phyloP scores from a whole-genome alignment of 1,140 invertebrate genomes.

The Lepidotrigona ventralis region DNA sequence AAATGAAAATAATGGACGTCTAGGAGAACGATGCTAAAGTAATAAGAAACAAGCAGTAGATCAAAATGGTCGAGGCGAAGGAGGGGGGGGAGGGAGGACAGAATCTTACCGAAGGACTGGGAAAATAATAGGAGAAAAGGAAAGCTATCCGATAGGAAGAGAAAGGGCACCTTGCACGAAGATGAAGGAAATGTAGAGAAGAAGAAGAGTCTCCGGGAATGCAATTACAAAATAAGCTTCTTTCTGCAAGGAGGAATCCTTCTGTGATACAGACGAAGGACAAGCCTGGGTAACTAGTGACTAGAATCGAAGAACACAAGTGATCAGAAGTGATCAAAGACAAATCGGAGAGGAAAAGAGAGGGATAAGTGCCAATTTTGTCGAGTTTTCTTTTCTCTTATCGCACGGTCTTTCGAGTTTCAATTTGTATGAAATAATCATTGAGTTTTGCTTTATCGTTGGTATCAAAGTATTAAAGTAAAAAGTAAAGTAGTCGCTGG shows the following conservation, averaged over 20 bases:
- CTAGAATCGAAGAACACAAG: background rate
- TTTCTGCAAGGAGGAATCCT: background rate
- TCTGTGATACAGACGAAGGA: background rate
- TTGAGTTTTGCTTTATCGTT: too few relatives aligned
- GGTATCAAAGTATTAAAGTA: too few relatives aligned
- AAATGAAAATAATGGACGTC: constrained; percentile 32
- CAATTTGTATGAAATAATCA: too few relatives aligned
- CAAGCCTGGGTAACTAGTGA: too few relatives aligned
- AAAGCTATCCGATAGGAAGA: background rate
- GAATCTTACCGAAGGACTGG: background rate
- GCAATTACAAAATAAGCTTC: constrained; percentile 5
- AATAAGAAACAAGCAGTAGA: background rate
- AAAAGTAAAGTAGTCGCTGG: too few relatives aligned
- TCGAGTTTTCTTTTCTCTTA: too few relatives aligned
- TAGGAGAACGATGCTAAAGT: constrained; percentile 19
- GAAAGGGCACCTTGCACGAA: background rate
- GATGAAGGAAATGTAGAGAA: background rate
- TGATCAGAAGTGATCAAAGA: background rate
- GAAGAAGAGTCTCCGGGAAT: background rate
- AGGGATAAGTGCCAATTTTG: too few relatives aligned
- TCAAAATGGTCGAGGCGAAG: too few relatives aligned
- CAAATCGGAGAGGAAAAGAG: background rate
- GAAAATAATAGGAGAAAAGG: background rate
- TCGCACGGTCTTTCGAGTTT: too few relatives aligned
- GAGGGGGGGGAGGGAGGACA: background rate